Evolutionary conservation across 2,888 invertebrate species (phyloP).

Genomic region (Drosophila leonis): DNA sequence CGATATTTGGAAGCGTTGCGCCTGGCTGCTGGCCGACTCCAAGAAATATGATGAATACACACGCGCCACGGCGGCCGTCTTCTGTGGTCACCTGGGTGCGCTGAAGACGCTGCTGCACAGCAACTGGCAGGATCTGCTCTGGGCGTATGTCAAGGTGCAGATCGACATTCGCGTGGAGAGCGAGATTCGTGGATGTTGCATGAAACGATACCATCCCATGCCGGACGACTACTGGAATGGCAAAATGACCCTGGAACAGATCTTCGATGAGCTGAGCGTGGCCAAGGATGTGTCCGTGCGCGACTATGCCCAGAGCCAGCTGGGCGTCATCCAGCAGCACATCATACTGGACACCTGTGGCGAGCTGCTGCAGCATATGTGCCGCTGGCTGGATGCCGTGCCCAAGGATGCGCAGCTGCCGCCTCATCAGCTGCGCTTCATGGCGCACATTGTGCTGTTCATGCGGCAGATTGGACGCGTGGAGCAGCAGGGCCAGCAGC

Average conservation of each 20-base stretch:
- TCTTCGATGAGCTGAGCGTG: slow-evolving; percentile 89
- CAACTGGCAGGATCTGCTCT: slow-evolving; percentile 96
- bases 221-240: slow-evolving; percentile 90
- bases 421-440: slow-evolving; percentile 88
- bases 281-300: slow-evolving; percentile 87
- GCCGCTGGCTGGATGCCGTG: slow-evolving; percentile 87
- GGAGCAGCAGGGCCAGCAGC: slow-evolving; percentile 89
- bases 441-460: slow-evolving; percentile 94
- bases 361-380: slow-evolving; percentile 90
- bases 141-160: slow-evolving; percentile 93
- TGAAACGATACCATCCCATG: slow-evolving; percentile 87
- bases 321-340: slow-evolving; percentile 93
- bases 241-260: slow-evolving; percentile 89
- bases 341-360: slow-evolving; percentile 93
- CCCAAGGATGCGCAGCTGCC: slow-evolving; percentile 81
- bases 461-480: slow-evolving; percentile 92
- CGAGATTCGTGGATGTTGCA: slow-evolving; percentile 88
- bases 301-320: slow-evolving; percentile 87
- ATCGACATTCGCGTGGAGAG: slow-evolving; percentile 94
- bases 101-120: slow-evolving; percentile 90
- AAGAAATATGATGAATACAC: slow-evolving; percentile 87
- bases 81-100: slow-evolving; percentile 93
- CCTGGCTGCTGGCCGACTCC: slow-evolving; percentile 88
- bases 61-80: slow-evolving; percentile 90
- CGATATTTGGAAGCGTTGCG: slow-evolving; percentile 92